Percentiles rank a stretch among this genome's conserved stretches.
Conservation (phyloP, 2,888 invertebrate genomes). For the Metopia argyrocephala region DNA sequence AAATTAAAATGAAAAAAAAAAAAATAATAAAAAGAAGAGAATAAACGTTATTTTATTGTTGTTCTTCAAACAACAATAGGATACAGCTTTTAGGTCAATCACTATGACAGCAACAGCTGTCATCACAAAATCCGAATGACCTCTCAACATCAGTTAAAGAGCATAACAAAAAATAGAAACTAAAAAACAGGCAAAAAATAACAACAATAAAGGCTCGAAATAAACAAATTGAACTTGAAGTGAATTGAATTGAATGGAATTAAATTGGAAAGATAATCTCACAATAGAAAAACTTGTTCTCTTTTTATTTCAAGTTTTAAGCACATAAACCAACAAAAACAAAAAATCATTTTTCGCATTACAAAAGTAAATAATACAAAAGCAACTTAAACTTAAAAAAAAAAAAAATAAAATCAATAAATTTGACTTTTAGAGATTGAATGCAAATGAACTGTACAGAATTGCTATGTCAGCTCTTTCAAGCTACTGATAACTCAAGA, state of each 20-base stretch:
- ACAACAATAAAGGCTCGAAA: background rate
- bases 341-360: background rate
- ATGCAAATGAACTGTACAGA: background rate
- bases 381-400: no score
- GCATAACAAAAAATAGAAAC: background rate
- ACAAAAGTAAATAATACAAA: no score
- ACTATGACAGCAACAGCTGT: constrained; percentile 10
- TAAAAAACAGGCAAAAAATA: background rate
- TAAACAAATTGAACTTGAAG: background rate
- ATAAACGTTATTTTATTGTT: background rate
- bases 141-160: background rate
- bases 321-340: background rate
- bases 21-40: background rate
- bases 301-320: background rate
- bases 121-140: background rate
- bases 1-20: background rate
- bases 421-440: background rate
- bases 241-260: background rate
- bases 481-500: background rate
- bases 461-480: background rate
- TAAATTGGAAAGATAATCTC: background rate
- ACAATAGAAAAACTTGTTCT: background rate
- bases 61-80: constrained; percentile 9
- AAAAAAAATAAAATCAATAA: background rate
- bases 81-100: constrained; percentile 35